Evolutionary conservation across 2,113 vertebrate species (phyloP).

Genomic region (Eudyptes chrysolophus): DNA sequence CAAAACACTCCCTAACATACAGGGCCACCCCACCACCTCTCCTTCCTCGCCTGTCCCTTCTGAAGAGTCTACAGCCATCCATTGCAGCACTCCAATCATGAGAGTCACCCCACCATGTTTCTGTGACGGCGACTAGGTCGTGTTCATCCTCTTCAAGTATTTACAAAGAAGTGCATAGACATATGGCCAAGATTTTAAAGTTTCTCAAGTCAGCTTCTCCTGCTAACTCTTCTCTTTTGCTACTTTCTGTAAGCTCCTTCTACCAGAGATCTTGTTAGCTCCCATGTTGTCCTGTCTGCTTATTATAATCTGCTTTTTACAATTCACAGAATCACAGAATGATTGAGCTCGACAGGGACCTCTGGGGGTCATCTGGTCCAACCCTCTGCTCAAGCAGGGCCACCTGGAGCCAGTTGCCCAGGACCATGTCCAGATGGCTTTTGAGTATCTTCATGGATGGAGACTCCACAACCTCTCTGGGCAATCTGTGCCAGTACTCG

Average conservation of each 20-base stretch:
- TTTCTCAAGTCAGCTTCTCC: not conserved
- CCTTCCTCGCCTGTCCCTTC: too few relatives aligned
- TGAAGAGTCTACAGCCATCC: too few relatives aligned
- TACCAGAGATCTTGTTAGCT: not conserved
- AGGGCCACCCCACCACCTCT: too few relatives aligned
- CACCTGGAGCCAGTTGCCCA: not conserved
- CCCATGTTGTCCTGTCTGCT: not conserved
- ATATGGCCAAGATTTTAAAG: not conserved
- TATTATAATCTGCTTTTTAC: not conserved
- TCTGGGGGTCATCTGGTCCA: not conserved
- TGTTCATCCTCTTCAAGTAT: not conserved
- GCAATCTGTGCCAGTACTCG: not conserved
- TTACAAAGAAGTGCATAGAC: not conserved
- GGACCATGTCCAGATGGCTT: not conserved
- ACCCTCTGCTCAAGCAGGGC: not conserved
- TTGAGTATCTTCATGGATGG: not conserved
- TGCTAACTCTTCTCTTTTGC: not conserved
- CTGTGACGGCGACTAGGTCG: too few relatives aligned
- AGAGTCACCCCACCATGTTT: too few relatives aligned
- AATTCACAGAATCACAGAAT: not conserved
- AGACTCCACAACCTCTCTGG: too few relatives aligned
- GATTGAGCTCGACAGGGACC: not conserved
- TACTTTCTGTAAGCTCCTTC: not conserved
- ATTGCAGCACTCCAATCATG: too few relatives aligned
- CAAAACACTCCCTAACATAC: too few relatives aligned